Evolutionary conservation across 2,797 vertebrate species (phyloP).

Genomic region (Sebastes trivittatus): DNA sequence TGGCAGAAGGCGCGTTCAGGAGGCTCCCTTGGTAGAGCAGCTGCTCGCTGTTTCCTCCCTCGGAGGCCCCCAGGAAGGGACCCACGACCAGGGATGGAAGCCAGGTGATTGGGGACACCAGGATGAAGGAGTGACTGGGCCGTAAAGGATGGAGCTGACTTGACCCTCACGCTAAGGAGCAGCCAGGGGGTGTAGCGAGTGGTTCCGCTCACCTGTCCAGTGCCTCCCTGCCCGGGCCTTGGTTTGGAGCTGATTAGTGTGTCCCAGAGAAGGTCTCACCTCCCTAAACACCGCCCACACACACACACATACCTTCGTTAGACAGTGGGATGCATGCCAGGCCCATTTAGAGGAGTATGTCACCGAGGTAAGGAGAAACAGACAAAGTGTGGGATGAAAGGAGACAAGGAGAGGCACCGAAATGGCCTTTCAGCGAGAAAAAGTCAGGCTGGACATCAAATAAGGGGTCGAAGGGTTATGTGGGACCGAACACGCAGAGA

Average conservation of each 20-base stretch:
- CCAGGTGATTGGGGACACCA: slow-evolving; percentile 53
- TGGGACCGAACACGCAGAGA: slow-evolving; percentile 1
- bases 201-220: slow-evolving; percentile 75
- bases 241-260: slow-evolving; percentile 79
- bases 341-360: slow-evolving; percentile 71
- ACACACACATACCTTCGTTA: slow-evolving; percentile 69
- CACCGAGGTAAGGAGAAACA: slow-evolving; percentile 67
- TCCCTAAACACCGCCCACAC: slow-evolving; percentile 72
- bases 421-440: slow-evolving; percentile 10
- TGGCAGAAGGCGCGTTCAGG: slow-evolving; percentile 66
- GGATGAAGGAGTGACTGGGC: slow-evolving; percentile 59
- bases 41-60: slow-evolving; percentile 70
- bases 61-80: slow-evolving; percentile 50
- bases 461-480: slow-evolving; percentile 23
- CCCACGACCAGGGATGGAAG: slow-evolving; percentile 46
- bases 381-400: slow-evolving; percentile 49
- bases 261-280: slow-evolving; percentile 73
- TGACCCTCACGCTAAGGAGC: slow-evolving; percentile 64
- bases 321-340: slow-evolving; percentile 72
- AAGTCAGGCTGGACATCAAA: slow-evolving; percentile 19
- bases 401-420: slow-evolving; percentile 23
- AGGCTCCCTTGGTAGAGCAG: slow-evolving; percentile 75
- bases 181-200: slow-evolving; percentile 47
- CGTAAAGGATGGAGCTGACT: slow-evolving; percentile 65
- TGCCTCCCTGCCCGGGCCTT: slow-evolving; percentile 42